Evolutionary conservation across 2,888 invertebrate genomes (phyloP).

Genomic region (Microctonus aethiopoides): DNA sequence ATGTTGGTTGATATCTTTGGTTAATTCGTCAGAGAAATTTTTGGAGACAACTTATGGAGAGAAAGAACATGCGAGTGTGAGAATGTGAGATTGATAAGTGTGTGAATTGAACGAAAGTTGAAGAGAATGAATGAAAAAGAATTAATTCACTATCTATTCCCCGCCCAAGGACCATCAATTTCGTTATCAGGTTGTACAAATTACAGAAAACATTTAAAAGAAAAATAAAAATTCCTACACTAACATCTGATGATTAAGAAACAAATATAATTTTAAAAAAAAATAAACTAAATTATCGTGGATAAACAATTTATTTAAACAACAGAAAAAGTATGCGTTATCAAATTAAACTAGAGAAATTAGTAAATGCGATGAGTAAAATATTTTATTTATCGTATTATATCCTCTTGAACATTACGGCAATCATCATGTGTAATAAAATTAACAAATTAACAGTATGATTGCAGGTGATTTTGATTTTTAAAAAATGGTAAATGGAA

Average conservation of each 20-base stretch:
- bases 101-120: neutral
- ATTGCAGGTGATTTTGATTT: constrained; percentile 50
- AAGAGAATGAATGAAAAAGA: constrained; percentile 45
- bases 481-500: constrained; percentile 47
- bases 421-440: constrained; percentile 39
- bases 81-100: neutral
- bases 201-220: constrained; percentile 15
- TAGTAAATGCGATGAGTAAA: neutral
- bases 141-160: constrained; percentile 32
- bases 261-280: constrained; percentile 11
- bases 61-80: constrained; percentile 21
- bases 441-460: constrained; percentile 44
- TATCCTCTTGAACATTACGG: constrained; percentile 43
- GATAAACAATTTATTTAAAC: constrained; percentile 41
- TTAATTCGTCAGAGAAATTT: constrained; percentile 38
- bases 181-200: constrained; percentile 51
- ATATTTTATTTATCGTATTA: constrained; percentile 35
- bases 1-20: constrained; percentile 25
- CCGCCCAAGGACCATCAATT: constrained; percentile 55
- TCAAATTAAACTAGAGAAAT: neutral
- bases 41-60: constrained; percentile 20
- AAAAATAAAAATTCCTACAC: constrained; percentile 41
- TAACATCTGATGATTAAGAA: constrained; percentile 40
- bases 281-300: constrained; percentile 40
- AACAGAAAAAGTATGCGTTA: constrained; percentile 7